Evolutionary conservation across 2,888 invertebrate species (phyloP).

Genomic region (Xiphydria camelus): DNA sequence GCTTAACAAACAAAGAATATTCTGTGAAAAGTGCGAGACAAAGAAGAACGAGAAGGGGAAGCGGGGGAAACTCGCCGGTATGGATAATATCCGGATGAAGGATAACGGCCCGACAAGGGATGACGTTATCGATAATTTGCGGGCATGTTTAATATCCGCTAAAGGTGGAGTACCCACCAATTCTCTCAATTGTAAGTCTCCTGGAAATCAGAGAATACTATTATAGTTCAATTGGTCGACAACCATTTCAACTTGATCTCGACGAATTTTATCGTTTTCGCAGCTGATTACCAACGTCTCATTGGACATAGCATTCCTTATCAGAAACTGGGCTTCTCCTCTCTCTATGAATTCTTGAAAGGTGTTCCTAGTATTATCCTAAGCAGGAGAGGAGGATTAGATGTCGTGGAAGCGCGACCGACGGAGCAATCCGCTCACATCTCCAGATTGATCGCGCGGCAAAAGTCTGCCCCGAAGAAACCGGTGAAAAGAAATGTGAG

Average conservation of each 20-base stretch:
- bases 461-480: constrained; percentile 41
- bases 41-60: no score
- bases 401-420: constrained; percentile 63
- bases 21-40: no score
- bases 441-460: constrained; percentile 52
- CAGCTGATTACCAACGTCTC: constrained; percentile 67
- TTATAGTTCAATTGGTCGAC: no score
- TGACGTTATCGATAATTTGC: constrained; percentile 59
- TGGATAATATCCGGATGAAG: neutral
- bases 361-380: constrained; percentile 64
- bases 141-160: constrained; percentile 61
- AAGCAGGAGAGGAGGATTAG: constrained; percentile 60
- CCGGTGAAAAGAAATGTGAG: constrained; percentile 26
- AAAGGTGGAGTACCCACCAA: constrained; percentile 61
- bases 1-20: no score
- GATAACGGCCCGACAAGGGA: constrained; percentile 58
- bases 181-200: constrained; percentile 62
- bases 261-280: constrained; percentile 25
- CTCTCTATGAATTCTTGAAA: constrained; percentile 64
- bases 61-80: neutral
- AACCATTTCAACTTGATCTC: neutral
- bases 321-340: constrained; percentile 63
- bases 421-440: constrained; percentile 67
- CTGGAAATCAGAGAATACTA: constrained; percentile 7
- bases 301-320: constrained; percentile 70